phyloP scores from a whole-genome alignment of 2,113 vertebrate species.

The Cathartes aura region DNA sequence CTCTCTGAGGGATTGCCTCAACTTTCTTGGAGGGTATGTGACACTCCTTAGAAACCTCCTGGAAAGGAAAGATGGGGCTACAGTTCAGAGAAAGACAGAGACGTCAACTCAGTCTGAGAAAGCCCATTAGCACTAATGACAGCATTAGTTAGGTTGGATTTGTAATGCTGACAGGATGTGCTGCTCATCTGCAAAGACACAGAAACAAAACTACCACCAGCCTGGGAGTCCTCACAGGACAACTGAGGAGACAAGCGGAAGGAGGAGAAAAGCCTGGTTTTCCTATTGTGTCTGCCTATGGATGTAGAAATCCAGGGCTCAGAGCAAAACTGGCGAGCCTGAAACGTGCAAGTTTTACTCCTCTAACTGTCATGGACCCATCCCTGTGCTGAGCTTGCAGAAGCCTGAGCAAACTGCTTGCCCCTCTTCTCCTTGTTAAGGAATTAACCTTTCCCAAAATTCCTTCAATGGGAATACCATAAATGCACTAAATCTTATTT shows the following conservation, averaged over 20 bases:
- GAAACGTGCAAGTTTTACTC: neutral
- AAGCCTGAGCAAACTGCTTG: neutral
- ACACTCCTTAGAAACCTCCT: neutral
- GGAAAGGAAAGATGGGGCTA: neutral
- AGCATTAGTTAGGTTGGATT: neutral
- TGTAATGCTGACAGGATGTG: neutral
- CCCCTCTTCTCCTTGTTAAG: neutral
- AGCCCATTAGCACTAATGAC: neutral
- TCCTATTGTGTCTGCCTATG: neutral
- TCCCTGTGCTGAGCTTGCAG: neutral
- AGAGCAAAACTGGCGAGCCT: neutral
- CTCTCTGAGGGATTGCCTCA: neutral
- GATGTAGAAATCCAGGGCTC: neutral
- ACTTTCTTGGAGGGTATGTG: neutral
- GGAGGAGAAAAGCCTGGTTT: neutral
- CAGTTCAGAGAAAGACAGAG: neutral
- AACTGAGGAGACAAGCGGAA: neutral
- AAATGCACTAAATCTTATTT: neutral
- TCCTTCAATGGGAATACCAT: neutral
- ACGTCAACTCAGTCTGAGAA: neutral
- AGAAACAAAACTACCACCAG: neutral
- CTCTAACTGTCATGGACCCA: neutral
- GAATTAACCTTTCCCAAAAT: neutral
- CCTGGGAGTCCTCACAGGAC: neutral
- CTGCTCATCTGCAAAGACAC: neutral